Evolutionary conservation across 2,888 invertebrate species (phyloP), one percentile per base, ranked within the genome.

Genomic region (Chesias legatella): DNA sequence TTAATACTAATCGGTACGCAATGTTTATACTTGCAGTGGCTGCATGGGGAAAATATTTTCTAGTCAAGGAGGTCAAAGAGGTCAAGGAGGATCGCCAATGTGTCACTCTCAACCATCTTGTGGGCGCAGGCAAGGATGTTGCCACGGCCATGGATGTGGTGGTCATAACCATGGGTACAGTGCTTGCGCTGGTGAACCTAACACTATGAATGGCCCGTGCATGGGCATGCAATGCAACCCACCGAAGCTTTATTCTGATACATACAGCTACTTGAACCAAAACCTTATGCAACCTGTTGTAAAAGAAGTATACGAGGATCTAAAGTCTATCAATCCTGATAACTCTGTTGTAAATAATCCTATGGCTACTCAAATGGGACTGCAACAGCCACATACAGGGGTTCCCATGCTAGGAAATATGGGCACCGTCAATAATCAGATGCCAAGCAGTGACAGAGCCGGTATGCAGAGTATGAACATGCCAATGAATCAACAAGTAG

Each of bases 11-110:
- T n/a, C n/a, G n/a, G n/a, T n/a, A n/a, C n/a, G n/a, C 13, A 17
- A 5, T 17, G 5, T 17, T 17, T 17, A 45, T 29, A 0, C 49
- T 79, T 78, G 30, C 67, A 88, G 88, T 55, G 88, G 88, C 9
- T 88, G 86, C 43, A 81, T 88, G 79, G 81, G 79, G n/a, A 86
- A 80, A 39, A 24, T 88, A 23, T 88, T 86, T 52, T 67, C 74
- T 1, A 71, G 68, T 34, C 42, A 66, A 43, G 40, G 30, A 13
- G n/a, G n/a, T n/a, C 20, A 28, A 28, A 41, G 30, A 6, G 60
- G 62, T 10, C 47, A 57, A 49, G 34, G 25, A 10, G 43, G 27
- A 31, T 37, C 58, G 25, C 36, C 55, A 13, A 65, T 54, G 54
- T 48, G 61, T 7, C 48, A 51, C 37, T 43, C 63, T 0, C 48